These are phyloP conservation scores for Microchirus variegatus DNA, from an alignment of 2,797 vertebrate genomes.

Conservation along the genomic window DNA sequence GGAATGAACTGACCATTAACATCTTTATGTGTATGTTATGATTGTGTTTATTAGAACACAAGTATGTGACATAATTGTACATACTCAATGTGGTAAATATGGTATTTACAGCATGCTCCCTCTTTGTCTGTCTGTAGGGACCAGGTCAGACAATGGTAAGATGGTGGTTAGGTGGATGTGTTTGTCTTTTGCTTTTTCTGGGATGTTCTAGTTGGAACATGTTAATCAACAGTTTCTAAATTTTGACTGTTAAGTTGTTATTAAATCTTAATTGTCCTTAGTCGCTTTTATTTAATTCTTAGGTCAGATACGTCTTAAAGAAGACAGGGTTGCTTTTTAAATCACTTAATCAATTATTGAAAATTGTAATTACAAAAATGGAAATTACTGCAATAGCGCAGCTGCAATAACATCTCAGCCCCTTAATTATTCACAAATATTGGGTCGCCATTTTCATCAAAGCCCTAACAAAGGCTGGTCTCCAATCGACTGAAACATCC, in stretches of 20 bases:
- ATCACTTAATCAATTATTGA: no score
- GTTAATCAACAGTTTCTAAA: background rate
- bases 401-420: conserved; percentile 1
- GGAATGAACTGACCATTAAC: conserved; percentile 4
- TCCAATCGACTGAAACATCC: conserved; percentile 47
- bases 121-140: conserved; percentile 80
- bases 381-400: no score
- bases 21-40: background rate
- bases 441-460: background rate
- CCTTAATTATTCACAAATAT: background rate
- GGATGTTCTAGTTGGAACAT: conserved; percentile 47
- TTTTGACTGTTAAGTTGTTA: background rate
- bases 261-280: background rate
- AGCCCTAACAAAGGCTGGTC: conserved; percentile 4
- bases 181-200: conserved; percentile 45
- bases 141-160: conserved; percentile 92
- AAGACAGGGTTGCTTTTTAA: no score
- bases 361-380: no score
- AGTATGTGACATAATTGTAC: no score
- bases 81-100: conserved; percentile 3
- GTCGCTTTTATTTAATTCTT: no score
- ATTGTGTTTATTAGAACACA: no score
- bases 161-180: conserved; percentile 57
- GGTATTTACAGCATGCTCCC: conserved; percentile 53
- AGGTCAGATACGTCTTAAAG: no score